Percentiles rank a stretch among this genome's conserved stretches.
These are phyloP conservation scores for Istiophorus platypterus DNA, from an alignment of 2,113 vertebrate genomes.

Conservation along the genomic window DNA sequence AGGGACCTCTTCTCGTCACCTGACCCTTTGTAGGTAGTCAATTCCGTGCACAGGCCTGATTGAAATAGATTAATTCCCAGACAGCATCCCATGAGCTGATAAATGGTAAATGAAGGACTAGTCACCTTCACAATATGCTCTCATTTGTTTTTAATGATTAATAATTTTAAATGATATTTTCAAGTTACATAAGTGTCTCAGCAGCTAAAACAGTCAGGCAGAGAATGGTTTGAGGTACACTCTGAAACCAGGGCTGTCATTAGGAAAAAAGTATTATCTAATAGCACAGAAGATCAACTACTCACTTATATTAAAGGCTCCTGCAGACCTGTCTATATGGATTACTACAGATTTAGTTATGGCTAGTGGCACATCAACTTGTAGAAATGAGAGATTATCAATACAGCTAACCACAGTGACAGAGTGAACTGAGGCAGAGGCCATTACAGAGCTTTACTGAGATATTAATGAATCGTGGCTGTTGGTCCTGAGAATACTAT, in stretches of 20 bases:
- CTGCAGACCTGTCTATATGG: conserved; percentile 51
- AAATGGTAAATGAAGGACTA: conserved; percentile 6
- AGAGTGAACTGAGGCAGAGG: conserved; percentile 26
- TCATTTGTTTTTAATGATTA: neutral
- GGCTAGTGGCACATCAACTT: conserved; percentile 28
- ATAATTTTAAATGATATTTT: conserved; percentile 32
- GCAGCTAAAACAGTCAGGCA: conserved; percentile 8
- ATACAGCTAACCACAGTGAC: conserved; percentile 31
- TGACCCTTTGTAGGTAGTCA: neutral
- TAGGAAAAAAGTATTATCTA: conserved; percentile 66
- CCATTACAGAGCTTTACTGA: conserved; percentile 8
- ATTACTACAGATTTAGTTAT: conserved; percentile 66
- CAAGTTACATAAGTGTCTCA: conserved; percentile 42
- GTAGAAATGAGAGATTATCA: conserved; percentile 55
- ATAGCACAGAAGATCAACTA: conserved; percentile 60
- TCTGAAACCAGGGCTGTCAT: conserved; percentile 34
- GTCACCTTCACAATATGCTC: conserved; percentile 41
- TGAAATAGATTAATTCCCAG: neutral
- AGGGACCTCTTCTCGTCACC: neutral
- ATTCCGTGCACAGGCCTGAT: neutral
- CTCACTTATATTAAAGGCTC: conserved; percentile 61
- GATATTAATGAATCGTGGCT: conserved; percentile 3
- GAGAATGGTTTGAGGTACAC: conserved; percentile 12
- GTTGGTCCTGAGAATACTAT: neutral
- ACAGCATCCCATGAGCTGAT: neutral